Conservation (phyloP, 2,113 vertebrate species). For the Boulengeromyrus knoepffleri region DNA sequence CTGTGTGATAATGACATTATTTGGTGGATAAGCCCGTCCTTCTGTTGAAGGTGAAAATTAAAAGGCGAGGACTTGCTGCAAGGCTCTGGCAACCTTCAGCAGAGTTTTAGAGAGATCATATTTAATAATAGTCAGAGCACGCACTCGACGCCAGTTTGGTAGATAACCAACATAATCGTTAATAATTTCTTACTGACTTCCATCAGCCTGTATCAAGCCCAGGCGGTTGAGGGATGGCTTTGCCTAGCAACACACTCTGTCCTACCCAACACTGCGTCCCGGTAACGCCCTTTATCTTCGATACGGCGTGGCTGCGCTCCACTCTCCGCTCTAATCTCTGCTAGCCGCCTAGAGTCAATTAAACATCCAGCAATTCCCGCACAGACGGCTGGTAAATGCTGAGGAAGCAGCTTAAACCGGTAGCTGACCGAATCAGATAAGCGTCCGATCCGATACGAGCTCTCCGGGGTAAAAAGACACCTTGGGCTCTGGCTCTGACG, state of each 20-base stretch:
- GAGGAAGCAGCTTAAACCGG: neutral
- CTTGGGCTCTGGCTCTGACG: neutral
- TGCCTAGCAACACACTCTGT: neutral
- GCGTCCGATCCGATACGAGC: neutral
- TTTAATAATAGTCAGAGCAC: constrained; percentile 3
- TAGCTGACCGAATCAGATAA: constrained; percentile 3
- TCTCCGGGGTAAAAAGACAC: neutral
- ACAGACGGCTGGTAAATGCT: neutral
- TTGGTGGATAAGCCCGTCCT: neutral
- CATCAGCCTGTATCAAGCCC: neutral
- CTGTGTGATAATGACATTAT: constrained; percentile 6
- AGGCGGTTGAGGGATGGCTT: neutral
- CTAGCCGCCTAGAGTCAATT: neutral
- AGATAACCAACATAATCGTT: neutral
- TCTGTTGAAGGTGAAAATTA: constrained; percentile 9
- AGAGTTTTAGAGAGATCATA: neutral
- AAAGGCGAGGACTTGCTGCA: neutral
- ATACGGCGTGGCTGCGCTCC: neutral
- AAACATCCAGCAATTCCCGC: neutral
- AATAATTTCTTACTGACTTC: neutral
- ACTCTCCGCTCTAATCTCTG: neutral
- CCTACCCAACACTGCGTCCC: neutral
- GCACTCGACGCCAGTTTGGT: neutral
- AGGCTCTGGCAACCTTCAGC: neutral
- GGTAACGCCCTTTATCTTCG: neutral